phyloP scores from a whole-genome alignment of 1,140 invertebrate species.

The Helicoverpa zea region DNA sequence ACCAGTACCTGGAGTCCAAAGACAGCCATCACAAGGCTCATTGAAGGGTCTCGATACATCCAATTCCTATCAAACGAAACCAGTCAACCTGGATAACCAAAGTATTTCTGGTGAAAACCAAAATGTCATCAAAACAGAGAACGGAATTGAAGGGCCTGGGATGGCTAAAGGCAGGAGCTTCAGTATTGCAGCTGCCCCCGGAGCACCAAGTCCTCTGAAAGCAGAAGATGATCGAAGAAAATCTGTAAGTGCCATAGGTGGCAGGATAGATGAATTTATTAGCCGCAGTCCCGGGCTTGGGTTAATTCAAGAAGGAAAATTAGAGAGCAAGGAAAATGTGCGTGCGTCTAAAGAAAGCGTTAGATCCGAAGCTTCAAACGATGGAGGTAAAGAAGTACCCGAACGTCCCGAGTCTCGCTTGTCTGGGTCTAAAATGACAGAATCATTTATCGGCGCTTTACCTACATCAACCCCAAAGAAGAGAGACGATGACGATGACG shows the following conservation, averaged over 20 bases:
- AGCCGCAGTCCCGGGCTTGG: slow-evolving; percentile 78
- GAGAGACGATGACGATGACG: slow-evolving; percentile 83
- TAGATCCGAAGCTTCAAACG: slow-evolving; percentile 74
- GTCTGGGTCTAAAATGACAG: slow-evolving; percentile 83
- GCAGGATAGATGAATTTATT: slow-evolving; percentile 74
- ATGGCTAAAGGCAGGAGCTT: slow-evolving; percentile 83
- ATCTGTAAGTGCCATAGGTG: slow-evolving; percentile 79
- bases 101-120: slow-evolving; percentile 67
- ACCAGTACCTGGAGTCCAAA: slow-evolving; percentile 63
- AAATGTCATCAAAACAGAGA: slow-evolving; percentile 70
- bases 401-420: slow-evolving; percentile 83
- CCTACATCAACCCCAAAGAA: slow-evolving; percentile 72
- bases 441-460: slow-evolving; percentile 83
- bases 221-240: slow-evolving; percentile 82
- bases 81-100: slow-evolving; percentile 83
- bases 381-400: slow-evolving; percentile 66
- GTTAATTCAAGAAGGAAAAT: slow-evolving; percentile 83
- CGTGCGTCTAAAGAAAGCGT: slow-evolving; percentile 80
- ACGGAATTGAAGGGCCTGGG: slow-evolving; percentile 71
- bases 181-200: slow-evolving; percentile 84
- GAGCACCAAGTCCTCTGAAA: slow-evolving; percentile 79
- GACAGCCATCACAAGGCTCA: slow-evolving; percentile 81
- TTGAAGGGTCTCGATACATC: slow-evolving; percentile 70
- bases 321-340: slow-evolving; percentile 75
- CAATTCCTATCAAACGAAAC: slow-evolving; percentile 71